A percentile compares a stretch with the other conserved stretches of the same genome.
Conservation (phyloP, 2,888 invertebrate genomes). For the Odontomyia ornata region DNA sequence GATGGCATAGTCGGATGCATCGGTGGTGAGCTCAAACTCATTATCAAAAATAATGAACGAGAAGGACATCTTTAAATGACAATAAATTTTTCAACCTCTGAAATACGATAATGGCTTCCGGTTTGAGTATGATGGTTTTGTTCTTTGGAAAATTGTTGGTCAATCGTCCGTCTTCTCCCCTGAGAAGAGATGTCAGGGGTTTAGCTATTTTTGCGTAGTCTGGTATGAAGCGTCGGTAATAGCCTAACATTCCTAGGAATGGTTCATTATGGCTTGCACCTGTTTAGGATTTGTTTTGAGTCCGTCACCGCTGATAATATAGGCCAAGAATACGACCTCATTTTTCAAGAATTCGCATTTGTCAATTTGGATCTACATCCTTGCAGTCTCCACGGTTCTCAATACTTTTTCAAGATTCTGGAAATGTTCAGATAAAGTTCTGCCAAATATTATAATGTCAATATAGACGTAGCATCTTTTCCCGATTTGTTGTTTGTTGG, state of each 20-base stretch:
- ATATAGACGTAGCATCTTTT: background rate
- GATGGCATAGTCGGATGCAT: too few species aligned
- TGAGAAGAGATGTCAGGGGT: too few species aligned
- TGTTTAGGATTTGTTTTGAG: background rate
- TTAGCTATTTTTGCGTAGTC: background rate
- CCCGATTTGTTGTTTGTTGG: background rate
- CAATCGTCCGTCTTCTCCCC: too few species aligned
- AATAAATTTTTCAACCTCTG: background rate
- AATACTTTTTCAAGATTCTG: background rate
- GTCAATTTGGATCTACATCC: background rate
- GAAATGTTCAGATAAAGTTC: background rate
- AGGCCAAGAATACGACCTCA: background rate
- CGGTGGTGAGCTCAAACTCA: background rate
- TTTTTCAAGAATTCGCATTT: background rate
- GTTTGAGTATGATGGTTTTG: too few species aligned
- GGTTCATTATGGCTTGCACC: background rate
- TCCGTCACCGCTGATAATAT: background rate
- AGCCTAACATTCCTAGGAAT: background rate
- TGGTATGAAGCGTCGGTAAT: background rate
- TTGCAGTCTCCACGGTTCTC: background rate
- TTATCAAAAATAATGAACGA: background rate
- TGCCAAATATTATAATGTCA: background rate
- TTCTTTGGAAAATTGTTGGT: background rate
- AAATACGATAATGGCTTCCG: background rate
- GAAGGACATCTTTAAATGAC: background rate